phyloP scores from a whole-genome alignment of 1,140 invertebrate species.

The Asbolus verrucosus region DNA sequence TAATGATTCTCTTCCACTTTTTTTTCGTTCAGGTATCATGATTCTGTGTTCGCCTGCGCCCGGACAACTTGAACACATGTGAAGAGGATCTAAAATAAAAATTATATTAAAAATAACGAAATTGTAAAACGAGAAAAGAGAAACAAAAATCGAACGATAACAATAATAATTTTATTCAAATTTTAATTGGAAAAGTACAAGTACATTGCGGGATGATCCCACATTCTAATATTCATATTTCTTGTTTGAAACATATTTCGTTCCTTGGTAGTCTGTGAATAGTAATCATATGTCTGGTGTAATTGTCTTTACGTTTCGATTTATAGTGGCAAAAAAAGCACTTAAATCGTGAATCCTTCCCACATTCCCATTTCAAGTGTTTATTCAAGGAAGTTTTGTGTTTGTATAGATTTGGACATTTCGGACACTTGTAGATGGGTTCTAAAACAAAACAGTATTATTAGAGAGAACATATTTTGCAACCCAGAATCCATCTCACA shows the following conservation, averaged over 20 bases:
- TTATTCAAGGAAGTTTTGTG: constrained; percentile 69
- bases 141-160: no score
- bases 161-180: no score
- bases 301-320: constrained; percentile 66
- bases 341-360: constrained; percentile 66
- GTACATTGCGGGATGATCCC: no score
- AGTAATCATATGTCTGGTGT: neutral
- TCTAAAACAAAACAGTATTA: neutral
- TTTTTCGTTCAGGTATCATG: neutral
- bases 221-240: no score
- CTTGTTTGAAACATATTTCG: no score
- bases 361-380: constrained; percentile 69
- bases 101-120: neutral
- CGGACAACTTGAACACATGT: no score
- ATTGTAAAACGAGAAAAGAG: neutral
- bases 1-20: no score
- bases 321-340: constrained; percentile 70
- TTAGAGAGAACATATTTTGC: no score
- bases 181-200: no score
- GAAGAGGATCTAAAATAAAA: neutral
- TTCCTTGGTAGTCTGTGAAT: neutral
- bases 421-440: constrained; percentile 63
- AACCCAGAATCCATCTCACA: no score
- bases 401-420: constrained; percentile 71
- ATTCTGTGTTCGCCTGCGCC: no score